Conservation (phyloP, 2,888 invertebrate genomes). For the Archaeoteleia sp. region DNA sequence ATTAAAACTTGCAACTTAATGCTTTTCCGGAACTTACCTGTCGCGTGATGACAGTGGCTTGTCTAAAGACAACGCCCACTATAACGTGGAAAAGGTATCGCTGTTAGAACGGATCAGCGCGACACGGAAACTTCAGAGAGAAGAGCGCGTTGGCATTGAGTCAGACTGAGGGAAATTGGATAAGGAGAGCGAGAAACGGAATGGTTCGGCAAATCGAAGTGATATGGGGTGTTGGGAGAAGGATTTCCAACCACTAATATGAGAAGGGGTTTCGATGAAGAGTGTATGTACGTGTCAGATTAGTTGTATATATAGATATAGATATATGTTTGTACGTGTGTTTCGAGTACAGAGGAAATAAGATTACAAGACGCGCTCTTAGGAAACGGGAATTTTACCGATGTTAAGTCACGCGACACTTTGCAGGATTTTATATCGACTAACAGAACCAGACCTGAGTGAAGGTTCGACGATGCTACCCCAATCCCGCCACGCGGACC, state of each 20-base stretch:
- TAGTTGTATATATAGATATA: no score
- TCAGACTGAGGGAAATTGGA: not conserved
- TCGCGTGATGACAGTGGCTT: slow-evolving; percentile 17
- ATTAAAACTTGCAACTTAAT: not conserved
- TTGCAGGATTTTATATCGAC: slow-evolving; percentile 33
- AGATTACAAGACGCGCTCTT: not conserved
- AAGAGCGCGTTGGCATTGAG: slow-evolving; percentile 14
- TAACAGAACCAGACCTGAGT: slow-evolving; percentile 14
- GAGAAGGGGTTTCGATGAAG: no score
- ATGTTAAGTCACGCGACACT: slow-evolving; percentile 17
- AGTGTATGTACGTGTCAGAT: no score
- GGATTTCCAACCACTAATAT: no score
- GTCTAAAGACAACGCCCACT: slow-evolving; percentile 45
- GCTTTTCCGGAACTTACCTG: slow-evolving; percentile 13
- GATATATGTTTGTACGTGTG: slow-evolving; percentile 7
- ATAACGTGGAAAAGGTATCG: slow-evolving; percentile 6
- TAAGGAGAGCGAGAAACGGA: not conserved
- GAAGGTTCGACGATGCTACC: slow-evolving; percentile 41
- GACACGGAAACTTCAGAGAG: slow-evolving; percentile 15
- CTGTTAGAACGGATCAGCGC: slow-evolving; percentile 5
- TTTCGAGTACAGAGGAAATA: slow-evolving; percentile 3
- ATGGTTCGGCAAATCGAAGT: no score
- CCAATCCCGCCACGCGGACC: slow-evolving; percentile 45
- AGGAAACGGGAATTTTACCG: not conserved
- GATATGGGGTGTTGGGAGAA: not conserved